Base-by-base conservation (phyloP, 2,797 vertebrate species). In the Megalops cyprinoides region DNA sequence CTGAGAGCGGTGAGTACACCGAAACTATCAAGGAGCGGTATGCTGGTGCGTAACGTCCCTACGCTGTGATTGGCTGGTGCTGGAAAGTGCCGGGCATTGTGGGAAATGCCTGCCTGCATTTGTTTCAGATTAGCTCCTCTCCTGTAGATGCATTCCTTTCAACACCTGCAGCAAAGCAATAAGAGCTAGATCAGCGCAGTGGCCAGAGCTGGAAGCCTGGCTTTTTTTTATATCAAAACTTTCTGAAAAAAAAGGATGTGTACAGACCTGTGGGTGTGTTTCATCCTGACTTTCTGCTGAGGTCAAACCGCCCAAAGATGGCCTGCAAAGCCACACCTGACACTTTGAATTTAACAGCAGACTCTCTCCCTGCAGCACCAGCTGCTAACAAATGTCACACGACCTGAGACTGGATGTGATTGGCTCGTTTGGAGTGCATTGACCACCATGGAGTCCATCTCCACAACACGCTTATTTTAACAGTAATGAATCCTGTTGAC, bases 71-170 rank as follows among this genome's bases (percentile, higher is more conserved):
- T 9, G 1, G n/a, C 56, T 25, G n/a, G 7, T 25, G 14, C 56
- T 60, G 60, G 31, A 65, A 34, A 77, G 28, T 28, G 62, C 28
- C 18, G 6, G 46, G 48, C 23, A 51, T 49, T 49, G n/a, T 51
- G 25, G 42, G 44, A 34, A 84, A 67, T 55, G 28, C 81, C 81
- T 82, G 80, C 82, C 80, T 51, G 81, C 77, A 82, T 86, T 84
- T 86, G 80, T 79, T 81, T 79, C 84, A 81, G 82, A 87, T 86
- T 85, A 86, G 77, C 83, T 84, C 85, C 79, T 85, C 79, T 49
- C 82, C 77, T 87, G 74, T 79, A 82, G 28, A 82, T 77, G 81
- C 84, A 86, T 88, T 86, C 83, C 82, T 58, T 74, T 71, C 31
- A 48, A 79, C 84, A 86, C 85, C 84, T 86, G 85, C 42, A 34